Evolutionary conservation across 2,888 invertebrate species (phyloP).

Genomic region (Melinopterus prodromus): DNA sequence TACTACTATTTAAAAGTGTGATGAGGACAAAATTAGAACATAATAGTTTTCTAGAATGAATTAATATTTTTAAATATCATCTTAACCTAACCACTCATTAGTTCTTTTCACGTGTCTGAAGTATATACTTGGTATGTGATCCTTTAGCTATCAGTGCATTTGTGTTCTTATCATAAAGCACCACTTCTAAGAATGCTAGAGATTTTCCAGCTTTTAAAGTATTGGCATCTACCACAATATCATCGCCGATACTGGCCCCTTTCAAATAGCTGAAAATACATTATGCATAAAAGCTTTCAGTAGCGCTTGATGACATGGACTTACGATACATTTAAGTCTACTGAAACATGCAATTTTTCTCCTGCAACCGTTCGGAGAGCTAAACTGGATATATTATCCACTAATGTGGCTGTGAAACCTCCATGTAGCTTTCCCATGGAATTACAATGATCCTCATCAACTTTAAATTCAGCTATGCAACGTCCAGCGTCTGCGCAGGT

Average conservation of each 20-base stretch:
- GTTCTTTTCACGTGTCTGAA: neutral
- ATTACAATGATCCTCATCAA: conserved; percentile 77
- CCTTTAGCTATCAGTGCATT: conserved; percentile 82
- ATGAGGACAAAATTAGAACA: too few relatives aligned
- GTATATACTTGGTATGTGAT: conserved; percentile 78
- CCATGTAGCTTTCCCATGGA: conserved; percentile 79
- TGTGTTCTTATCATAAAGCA: conserved; percentile 77
- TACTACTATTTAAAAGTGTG: neutral
- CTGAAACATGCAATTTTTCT: conserved; percentile 70
- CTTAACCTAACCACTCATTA: neutral
- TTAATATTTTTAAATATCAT: too few relatives aligned
- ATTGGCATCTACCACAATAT: conserved; percentile 78
- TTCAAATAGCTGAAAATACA: conserved; percentile 74
- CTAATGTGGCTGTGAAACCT: conserved; percentile 80
- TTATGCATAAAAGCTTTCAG: neutral
- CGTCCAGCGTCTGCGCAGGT: conserved; percentile 70
- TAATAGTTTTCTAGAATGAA: too few relatives aligned
- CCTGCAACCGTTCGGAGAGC: conserved; percentile 74
- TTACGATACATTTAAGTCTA: conserved; percentile 81
- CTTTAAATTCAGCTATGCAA: conserved; percentile 76
- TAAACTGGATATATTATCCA: conserved; percentile 78
- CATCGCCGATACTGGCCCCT: conserved; percentile 80
- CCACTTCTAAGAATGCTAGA: conserved; percentile 83
- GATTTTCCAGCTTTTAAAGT: conserved; percentile 80
- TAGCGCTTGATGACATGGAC: conserved; percentile 43